phyloP scores from a whole-genome alignment of 2,888 invertebrate genomes.

The Rhopalosiphum nymphaeae region DNA sequence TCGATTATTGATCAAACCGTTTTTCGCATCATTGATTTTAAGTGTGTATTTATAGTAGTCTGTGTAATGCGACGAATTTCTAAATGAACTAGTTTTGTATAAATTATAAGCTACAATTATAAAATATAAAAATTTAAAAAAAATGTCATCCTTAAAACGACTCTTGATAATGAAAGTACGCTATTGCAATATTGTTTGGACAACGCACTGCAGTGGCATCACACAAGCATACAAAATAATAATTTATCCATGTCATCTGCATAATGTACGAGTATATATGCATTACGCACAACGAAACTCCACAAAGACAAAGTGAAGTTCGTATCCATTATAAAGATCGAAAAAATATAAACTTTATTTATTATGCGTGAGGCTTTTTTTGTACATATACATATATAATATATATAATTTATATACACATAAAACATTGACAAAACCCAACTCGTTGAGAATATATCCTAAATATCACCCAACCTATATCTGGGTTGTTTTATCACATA shows the following conservation, averaged over 20 bases:
- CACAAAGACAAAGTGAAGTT: background rate
- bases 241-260: background rate
- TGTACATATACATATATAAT: background rate
- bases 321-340: background rate
- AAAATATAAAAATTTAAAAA: background rate
- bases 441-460: background rate
- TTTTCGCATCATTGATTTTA: background rate
- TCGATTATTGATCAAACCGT: background rate
- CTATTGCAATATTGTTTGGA: background rate
- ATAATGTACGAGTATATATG: background rate
- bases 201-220: background rate
- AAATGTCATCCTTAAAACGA: background rate
- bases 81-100: background rate
- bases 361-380: background rate
- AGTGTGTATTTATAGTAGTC: too few species aligned
- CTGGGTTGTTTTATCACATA: background rate
- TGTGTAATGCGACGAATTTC: background rate
- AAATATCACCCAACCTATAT: background rate
- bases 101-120: background rate
- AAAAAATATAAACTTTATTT: background rate
- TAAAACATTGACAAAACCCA: background rate
- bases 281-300: background rate
- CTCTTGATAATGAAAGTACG: background rate
- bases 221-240: background rate
- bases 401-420: background rate